A percentile compares a stretch with the other conserved stretches of the same genome.
Evolutionary conservation across 2,797 vertebrate genomes (phyloP).

Genomic region (Neopelma chrysocephalum): DNA sequence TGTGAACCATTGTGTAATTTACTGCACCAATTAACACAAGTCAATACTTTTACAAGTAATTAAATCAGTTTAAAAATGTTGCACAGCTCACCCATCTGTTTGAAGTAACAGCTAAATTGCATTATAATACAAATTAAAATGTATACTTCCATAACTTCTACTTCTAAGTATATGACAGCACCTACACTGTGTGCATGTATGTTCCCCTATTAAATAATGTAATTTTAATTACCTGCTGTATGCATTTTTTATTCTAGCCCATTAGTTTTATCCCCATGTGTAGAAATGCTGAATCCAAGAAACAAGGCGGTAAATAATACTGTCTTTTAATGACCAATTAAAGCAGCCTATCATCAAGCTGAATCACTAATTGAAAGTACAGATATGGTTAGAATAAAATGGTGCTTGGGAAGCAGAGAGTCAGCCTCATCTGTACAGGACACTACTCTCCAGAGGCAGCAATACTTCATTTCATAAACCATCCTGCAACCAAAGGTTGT

Average conservation of each 20-base stretch:
- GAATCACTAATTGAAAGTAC: background rate
- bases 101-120: constrained; percentile 40
- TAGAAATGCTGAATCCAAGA: constrained; percentile 51
- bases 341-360: constrained; percentile 1
- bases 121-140: constrained; percentile 32
- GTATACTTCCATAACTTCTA: constrained; percentile 5
- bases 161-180: background rate
- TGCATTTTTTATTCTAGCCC: constrained; percentile 33
- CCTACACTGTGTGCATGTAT: background rate
- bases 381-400: background rate
- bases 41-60: constrained; percentile 62
- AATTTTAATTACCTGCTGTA: constrained; percentile 50
- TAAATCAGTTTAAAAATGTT: constrained; percentile 42
- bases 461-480: background rate
- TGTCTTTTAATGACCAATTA: constrained; percentile 50
- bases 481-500: background rate
- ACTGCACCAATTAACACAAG: constrained; percentile 57
- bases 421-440: background rate
- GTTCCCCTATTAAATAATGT: constrained; percentile 23
- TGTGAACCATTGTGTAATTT: constrained; percentile 31
- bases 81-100: constrained; percentile 41
- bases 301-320: constrained; percentile 48
- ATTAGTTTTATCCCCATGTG: constrained; percentile 54
- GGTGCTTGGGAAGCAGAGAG: background rate
- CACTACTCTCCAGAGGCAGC: background rate